A percentile compares a stretch with the other conserved stretches of the same genome.
Evolutionary conservation across 2,888 invertebrate species (phyloP).

Genomic region (Venusia cambrica): DNA sequence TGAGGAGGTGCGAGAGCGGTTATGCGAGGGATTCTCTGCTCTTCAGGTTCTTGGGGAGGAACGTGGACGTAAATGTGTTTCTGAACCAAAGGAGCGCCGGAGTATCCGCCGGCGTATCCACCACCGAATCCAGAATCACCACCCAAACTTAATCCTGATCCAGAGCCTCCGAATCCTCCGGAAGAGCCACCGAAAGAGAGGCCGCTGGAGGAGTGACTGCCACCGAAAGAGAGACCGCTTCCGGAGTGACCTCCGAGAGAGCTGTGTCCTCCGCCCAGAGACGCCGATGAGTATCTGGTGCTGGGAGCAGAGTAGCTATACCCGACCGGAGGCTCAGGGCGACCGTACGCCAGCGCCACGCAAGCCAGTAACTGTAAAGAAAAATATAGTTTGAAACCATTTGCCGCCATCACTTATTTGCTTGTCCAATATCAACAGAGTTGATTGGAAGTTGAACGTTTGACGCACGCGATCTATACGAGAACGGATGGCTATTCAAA

Average conservation of each 20-base stretch:
- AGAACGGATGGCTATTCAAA: no score
- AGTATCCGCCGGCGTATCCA: slow-evolving; percentile 68
- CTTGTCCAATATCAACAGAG: no score
- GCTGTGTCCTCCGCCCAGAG: slow-evolving; percentile 48
- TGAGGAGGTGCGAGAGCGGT: slow-evolving; percentile 86
- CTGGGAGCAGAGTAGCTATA: slow-evolving; percentile 71
- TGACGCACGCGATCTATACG: no score
- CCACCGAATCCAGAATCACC: slow-evolving; percentile 64
- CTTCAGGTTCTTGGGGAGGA: slow-evolving; percentile 92
- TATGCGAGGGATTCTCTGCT: slow-evolving; percentile 84
- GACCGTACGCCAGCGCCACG: slow-evolving; percentile 70
- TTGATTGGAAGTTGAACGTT: no score
- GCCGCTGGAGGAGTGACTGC: slow-evolving; percentile 48
- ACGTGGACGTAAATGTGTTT: slow-evolving; percentile 95
- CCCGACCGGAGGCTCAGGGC: slow-evolving; percentile 75
- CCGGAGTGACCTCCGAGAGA: slow-evolving; percentile 41
- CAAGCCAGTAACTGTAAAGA: slow-evolving; percentile 71
- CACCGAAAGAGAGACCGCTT: slow-evolving; percentile 46
- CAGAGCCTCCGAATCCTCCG: slow-evolving; percentile 37
- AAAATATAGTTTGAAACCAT: no score
- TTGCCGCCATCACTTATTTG: no score
- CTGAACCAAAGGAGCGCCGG: slow-evolving; percentile 85
- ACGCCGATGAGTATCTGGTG: slow-evolving; percentile 46
- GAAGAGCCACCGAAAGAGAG: slow-evolving; percentile 46
- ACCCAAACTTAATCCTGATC: slow-evolving; percentile 47